These are phyloP conservation scores for Bergia puertoricense DNA, from an alignment of 92 coral and sea anemone species.

Conservation along the genomic window DNA sequence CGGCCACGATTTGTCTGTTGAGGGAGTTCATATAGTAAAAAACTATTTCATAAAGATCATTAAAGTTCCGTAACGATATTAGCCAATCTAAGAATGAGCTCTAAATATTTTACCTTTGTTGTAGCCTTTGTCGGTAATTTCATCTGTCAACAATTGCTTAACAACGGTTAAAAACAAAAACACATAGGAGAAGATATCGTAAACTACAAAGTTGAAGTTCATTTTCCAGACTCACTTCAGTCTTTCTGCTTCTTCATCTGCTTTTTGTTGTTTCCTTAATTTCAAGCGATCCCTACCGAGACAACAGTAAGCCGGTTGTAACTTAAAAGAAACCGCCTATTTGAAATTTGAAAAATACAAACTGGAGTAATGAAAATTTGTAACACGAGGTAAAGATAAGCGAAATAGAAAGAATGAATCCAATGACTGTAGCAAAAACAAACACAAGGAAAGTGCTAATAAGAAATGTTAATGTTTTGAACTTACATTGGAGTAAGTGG, in stretches of 20 bases:
- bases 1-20: conserved; percentile 73
- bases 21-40: not conserved
- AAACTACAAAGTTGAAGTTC: not conserved
- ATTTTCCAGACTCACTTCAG: conserved; percentile 65
- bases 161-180: not conserved
- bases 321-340: not conserved
- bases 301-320: not conserved
- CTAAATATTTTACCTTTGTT: no score
- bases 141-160: not conserved
- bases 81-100: no score
- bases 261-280: conserved; percentile 78
- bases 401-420: not conserved
- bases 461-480: not conserved
- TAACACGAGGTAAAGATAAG: not conserved
- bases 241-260: conserved; percentile 91
- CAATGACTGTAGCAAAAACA: not conserved
- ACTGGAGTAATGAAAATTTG: no score
- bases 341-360: not conserved
- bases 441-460: no score
- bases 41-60: no score
- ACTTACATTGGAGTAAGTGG: conserved; percentile 93
- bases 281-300: conserved; percentile 73
- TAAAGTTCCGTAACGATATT: not conserved
- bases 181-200: no score
- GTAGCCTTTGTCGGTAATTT: no score